Conservation (phyloP, 2,888 invertebrate genomes). For the Pristionchus mayeri region DNA sequence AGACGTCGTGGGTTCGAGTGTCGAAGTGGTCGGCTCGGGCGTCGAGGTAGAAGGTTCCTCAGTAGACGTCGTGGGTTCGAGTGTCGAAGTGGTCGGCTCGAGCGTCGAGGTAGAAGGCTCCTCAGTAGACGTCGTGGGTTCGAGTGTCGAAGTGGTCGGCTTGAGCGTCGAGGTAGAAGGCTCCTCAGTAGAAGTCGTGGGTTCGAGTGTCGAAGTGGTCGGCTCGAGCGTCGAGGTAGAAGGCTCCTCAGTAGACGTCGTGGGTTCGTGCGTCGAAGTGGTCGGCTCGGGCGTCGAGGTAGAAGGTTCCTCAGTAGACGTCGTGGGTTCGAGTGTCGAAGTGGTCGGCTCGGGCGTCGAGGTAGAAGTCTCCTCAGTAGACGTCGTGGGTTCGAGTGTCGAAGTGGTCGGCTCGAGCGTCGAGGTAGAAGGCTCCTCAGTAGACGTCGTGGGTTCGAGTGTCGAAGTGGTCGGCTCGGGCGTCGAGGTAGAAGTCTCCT, state of each 20-base stretch:
- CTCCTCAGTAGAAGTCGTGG: neutral
- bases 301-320: neutral
- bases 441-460: neutral
- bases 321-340: neutral
- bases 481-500: neutral
- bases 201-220: neutral
- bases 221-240: neutral
- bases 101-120: neutral
- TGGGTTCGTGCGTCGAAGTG: neutral
- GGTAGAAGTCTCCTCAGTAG: no score
- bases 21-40: neutral
- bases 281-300: neutral
- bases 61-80: neutral
- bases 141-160: no score
- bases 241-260: neutral
- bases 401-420: no score
- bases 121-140: no score
- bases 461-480: neutral
- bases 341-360: neutral
- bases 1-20: neutral
- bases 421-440: neutral
- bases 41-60: neutral
- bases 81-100: neutral
- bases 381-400: no score
- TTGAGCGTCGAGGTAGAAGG: neutral